Evolutionary conservation across 1,140 invertebrate species (phyloP), one percentile per base, ranked within the genome.

Genomic region (Armadillidium nasatum): DNA sequence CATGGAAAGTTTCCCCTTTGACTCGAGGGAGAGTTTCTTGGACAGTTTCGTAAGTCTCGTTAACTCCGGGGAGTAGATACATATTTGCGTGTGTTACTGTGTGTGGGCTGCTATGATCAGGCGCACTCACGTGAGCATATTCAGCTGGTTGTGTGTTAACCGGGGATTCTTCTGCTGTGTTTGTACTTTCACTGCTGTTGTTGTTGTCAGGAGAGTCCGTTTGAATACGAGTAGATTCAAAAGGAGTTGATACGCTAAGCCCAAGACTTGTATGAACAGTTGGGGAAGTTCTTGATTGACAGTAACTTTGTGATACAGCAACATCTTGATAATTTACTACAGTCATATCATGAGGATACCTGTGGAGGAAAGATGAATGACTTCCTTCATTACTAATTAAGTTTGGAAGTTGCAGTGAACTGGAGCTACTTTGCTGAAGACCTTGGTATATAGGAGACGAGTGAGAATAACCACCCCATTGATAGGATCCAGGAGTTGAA

Each of bases 121-220:
- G 50, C 4, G 50, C 50, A 15, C 50, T 1, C 50, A 19, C 19
- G 7, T 60, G 50, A 4, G 11, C 50, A 60, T 60, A 60, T 15
- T 60, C 50, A 19, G 11, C 7, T 60, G 50, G 50, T 60, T 13
- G 50, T 13, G 50, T 7, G 50, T 60, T 60, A 60, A 19, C 50
- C 7, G 50, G 50, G 1, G 50, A 60, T 60, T 19, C 50, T 60
- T 19, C 50, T 13, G 50, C 50, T 13, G 50, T 60, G 19, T 13
- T 60, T 60, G 50, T 15, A 60, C 50, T 60, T 60, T 60, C 50
- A 19, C 50, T 19, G 19, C 50, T 60, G 50, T 60, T 60, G 50
- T 13, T 60, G 7, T 60, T 60, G 11, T 60, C 50, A 3, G 50
- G 50, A 3, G 50, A 60, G 19, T 60, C 50, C 3, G 50, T 60